Evolutionary conservation across 2,888 invertebrate species (phyloP).

Genomic region (Norana najaformis): DNA sequence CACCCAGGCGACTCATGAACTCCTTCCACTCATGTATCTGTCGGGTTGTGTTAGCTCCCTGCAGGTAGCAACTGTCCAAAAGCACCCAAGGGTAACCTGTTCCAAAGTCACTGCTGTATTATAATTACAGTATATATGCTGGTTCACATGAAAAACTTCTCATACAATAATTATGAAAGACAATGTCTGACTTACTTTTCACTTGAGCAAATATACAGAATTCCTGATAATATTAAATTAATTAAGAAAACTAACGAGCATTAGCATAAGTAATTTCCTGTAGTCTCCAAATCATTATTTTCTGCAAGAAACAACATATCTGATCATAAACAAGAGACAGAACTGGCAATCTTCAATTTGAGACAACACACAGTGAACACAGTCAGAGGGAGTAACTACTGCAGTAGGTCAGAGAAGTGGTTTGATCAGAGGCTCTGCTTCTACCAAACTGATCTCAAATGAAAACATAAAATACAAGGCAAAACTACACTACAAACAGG

Average conservation of each 20-base stretch:
- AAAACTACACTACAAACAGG: too few relatives aligned
- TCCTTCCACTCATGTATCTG: constrained; percentile 50
- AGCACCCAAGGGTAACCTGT: constrained; percentile 58
- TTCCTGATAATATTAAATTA: not conserved
- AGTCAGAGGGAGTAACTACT: too few relatives aligned
- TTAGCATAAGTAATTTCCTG: not conserved
- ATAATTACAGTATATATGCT: not conserved
- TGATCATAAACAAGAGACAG: not conserved
- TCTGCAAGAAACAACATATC: not conserved
- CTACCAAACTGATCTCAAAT: too few relatives aligned
- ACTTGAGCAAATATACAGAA: too few relatives aligned
- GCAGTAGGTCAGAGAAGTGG: too few relatives aligned
- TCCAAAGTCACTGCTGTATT: not conserved
- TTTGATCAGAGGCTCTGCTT: not conserved
- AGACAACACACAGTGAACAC: too few relatives aligned
- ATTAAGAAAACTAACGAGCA: not conserved
- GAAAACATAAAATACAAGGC: too few relatives aligned
- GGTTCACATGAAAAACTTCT: not conserved
- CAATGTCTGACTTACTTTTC: too few relatives aligned
- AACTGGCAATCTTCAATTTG: too few relatives aligned
- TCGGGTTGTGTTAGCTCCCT: constrained; percentile 26
- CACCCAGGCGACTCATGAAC: constrained; percentile 55
- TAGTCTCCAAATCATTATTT: not conserved
- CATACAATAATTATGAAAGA: not conserved
- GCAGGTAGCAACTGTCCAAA: constrained; percentile 52